Conservation (phyloP, 2,113 vertebrate species). For the Lethenteron reissneri region DNA sequence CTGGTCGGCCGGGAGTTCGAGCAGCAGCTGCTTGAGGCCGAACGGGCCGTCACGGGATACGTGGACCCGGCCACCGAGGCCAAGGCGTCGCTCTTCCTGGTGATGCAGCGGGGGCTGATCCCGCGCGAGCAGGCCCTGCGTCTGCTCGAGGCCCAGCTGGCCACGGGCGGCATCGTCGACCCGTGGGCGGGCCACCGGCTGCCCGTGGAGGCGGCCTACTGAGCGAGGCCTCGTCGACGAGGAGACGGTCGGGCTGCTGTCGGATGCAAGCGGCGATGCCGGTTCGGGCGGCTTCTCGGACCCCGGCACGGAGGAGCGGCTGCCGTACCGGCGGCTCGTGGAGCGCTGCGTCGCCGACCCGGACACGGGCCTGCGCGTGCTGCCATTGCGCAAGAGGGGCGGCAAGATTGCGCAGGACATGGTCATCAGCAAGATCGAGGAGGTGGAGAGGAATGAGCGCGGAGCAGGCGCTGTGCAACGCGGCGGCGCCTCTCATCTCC, state of each 20-base stretch:
- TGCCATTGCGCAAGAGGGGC: constrained; percentile 23
- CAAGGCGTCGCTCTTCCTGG: constrained; percentile 30
- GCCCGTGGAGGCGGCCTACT: constrained; percentile 23
- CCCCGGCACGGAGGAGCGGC: constrained; percentile 30
- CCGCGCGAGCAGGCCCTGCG: constrained; percentile 23
- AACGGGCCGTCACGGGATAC: constrained; percentile 31
- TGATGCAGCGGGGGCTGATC: constrained; percentile 28
- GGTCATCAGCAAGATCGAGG: constrained; percentile 3
- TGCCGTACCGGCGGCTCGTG: constrained; percentile 29
- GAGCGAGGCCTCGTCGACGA: constrained; percentile 19
- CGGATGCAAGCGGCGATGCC: constrained; percentile 13
- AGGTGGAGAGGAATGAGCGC: not conserved
- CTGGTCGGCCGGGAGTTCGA: constrained; percentile 23
- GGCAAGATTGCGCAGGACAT: constrained; percentile 1
- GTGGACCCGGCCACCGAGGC: constrained; percentile 22
- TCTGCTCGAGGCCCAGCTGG: constrained; percentile 30
- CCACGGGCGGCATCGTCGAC: constrained; percentile 28
- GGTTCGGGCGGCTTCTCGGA: constrained; percentile 32
- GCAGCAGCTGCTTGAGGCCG: constrained; percentile 23
- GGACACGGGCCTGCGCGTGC: constrained; percentile 21
- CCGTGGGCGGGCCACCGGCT: constrained; percentile 20
- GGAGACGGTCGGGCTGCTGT: constrained; percentile 19
- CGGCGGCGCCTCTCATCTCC: not conserved
- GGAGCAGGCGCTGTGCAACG: not conserved
- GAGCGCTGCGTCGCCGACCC: constrained; percentile 25